phyloP scores from a whole-genome alignment of 1,140 invertebrate species.

The Drosophila rhopaloa region DNA sequence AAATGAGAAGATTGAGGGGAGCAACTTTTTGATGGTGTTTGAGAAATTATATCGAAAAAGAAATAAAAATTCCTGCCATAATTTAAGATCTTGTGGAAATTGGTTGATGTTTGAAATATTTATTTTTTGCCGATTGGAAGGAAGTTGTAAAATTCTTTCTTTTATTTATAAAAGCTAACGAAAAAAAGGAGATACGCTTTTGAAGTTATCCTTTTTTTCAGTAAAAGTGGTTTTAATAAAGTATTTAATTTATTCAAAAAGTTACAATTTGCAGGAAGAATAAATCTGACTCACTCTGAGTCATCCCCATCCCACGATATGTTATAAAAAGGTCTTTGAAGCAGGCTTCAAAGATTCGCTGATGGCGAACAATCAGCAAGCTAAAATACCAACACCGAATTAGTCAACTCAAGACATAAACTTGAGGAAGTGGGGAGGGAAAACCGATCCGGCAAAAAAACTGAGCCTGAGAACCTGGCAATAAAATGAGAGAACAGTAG shows the following conservation, averaged over 20 bases:
- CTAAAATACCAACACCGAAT: constrained; percentile 33
- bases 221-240: neutral
- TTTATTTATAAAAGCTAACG: no score
- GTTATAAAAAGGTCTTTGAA: neutral
- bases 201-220: neutral
- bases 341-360: neutral
- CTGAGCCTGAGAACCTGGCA: constrained; percentile 72
- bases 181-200: neutral
- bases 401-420: constrained; percentile 27
- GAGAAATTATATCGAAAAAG: constrained; percentile 31
- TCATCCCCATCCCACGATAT: neutral
- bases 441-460: constrained; percentile 11
- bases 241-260: neutral
- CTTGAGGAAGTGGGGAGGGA: neutral
- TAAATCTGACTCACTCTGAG: constrained; percentile 4
- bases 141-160: constrained; percentile 1
- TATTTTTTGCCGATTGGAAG: neutral
- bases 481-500: constrained; percentile 43
- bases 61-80: constrained; percentile 51
- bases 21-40: constrained; percentile 14
- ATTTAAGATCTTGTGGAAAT: constrained; percentile 22
- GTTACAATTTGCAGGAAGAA: neutral
- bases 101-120: constrained; percentile 10
- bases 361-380: constrained; percentile 2
- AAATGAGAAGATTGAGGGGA: neutral